Conservation (phyloP, 2,888 invertebrate species). For the Amphipyra berbera region DNA sequence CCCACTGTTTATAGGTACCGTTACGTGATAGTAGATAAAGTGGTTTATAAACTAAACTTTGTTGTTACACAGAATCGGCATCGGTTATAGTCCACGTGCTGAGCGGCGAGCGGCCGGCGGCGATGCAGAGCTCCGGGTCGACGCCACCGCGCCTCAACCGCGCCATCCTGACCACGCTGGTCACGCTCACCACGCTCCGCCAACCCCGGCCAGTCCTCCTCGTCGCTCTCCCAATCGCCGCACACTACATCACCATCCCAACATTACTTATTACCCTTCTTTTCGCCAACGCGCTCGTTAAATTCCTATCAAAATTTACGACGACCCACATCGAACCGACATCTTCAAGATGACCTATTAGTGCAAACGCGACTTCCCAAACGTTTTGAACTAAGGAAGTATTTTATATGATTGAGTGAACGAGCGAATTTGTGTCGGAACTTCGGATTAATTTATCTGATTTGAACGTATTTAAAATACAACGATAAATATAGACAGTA, state of each 20-base stretch:
- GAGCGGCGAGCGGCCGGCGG: slow-evolving; percentile 93
- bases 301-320: slow-evolving; percentile 49
- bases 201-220: slow-evolving; percentile 65
- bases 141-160: slow-evolving; percentile 76
- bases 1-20: too few relatives aligned
- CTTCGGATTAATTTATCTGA: slow-evolving; percentile 58
- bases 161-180: slow-evolving; percentile 74
- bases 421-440: slow-evolving; percentile 52
- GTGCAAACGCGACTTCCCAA: slow-evolving; percentile 53
- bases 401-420: slow-evolving; percentile 53
- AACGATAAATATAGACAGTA: slow-evolving; percentile 67
- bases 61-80: slow-evolving; percentile 91
- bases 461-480: slow-evolving; percentile 70
- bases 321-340: slow-evolving; percentile 38
- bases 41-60: slow-evolving; percentile 6
- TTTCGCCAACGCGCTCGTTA: slow-evolving; percentile 45
- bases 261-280: slow-evolving; percentile 62
- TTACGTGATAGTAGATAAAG: too few relatives aligned
- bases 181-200: slow-evolving; percentile 71
- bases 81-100: slow-evolving; percentile 95
- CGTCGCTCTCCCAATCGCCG: slow-evolving; percentile 62
- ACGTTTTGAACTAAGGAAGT: slow-evolving; percentile 57
- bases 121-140: slow-evolving; percentile 90
- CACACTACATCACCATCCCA: slow-evolving; percentile 63
- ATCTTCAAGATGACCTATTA: slow-evolving; percentile 80